Evolutionary conservation across 2,797 vertebrate genomes (phyloP).

Genomic region (Thunnus albacares): DNA sequence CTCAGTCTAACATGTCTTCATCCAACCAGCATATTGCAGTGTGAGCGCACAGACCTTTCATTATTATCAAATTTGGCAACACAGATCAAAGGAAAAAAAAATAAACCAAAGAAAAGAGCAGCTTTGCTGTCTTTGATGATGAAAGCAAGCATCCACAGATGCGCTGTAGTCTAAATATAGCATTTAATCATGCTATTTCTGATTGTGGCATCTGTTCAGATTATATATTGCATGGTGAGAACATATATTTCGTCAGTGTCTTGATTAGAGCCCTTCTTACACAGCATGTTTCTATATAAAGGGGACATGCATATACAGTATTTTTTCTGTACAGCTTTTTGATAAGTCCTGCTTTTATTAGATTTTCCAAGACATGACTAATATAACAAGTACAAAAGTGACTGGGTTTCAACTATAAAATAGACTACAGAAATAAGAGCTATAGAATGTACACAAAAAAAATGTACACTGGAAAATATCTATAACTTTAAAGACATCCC

Average conservation of each 20-base stretch:
- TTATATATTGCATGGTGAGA: constrained; percentile 41
- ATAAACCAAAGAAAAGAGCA: constrained; percentile 61
- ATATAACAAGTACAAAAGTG: not conserved
- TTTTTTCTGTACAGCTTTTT: constrained; percentile 15
- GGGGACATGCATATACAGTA: constrained; percentile 7
- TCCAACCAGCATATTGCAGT: constrained; percentile 56
- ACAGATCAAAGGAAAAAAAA: constrained; percentile 74
- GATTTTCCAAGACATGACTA: constrained; percentile 10
- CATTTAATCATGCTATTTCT: constrained; percentile 69
- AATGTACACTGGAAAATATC: not conserved
- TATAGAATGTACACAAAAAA: not conserved
- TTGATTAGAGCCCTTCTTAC: constrained; percentile 43
- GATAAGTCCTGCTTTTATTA: constrained; percentile 13
- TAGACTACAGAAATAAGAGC: not conserved
- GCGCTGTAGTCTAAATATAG: constrained; percentile 60
- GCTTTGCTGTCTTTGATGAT: constrained; percentile 68
- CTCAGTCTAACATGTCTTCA: constrained; percentile 67
- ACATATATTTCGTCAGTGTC: constrained; percentile 46
- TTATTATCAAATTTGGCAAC: constrained; percentile 72
- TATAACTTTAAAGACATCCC: constrained; percentile 7
- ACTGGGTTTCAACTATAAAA: constrained; percentile 7
- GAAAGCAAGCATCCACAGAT: constrained; percentile 62
- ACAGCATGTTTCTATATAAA: constrained; percentile 45
- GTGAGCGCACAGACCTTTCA: constrained; percentile 64
- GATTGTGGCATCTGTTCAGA: constrained; percentile 57